These are phyloP conservation scores for Etheostoma perlongum DNA, from an alignment of 2,797 vertebrate species.

Conservation along the genomic window DNA sequence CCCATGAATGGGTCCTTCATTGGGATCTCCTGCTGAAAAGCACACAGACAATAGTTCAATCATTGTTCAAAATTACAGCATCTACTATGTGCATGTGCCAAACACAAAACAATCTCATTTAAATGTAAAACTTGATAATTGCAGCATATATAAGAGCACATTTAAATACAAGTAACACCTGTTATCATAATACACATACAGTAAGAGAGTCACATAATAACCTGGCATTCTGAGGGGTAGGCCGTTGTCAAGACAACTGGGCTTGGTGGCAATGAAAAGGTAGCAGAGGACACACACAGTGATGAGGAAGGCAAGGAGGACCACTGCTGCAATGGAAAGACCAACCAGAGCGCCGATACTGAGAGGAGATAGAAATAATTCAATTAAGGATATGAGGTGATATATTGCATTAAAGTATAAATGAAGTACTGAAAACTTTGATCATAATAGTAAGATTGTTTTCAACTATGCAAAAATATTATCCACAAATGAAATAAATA, in stretches of 20 bases:
- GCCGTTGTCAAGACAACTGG: conserved; percentile 89
- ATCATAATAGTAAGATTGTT: not conserved
- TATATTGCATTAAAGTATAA: not conserved
- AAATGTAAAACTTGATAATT: not conserved
- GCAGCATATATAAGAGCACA: not conserved
- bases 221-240: conserved; percentile 88
- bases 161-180: not conserved
- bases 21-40: conserved; percentile 74
- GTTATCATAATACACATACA: not conserved
- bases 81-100: too few species aligned
- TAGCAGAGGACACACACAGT: conserved; percentile 95
- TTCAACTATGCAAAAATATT: not conserved
- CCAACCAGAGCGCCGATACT: conserved; percentile 93
- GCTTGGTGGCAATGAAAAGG: conserved; percentile 94
- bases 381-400: not conserved
- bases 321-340: conserved; percentile 91
- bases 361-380: conserved; percentile 24
- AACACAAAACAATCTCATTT: not conserved
- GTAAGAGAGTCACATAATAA: conserved; percentile 65
- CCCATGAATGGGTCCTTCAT: conserved; percentile 57
- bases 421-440: not conserved
- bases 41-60: conserved; percentile 10
- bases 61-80: not conserved
- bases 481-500: not conserved
- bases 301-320: conserved; percentile 93